Evolutionary conservation across 2,888 invertebrate species (phyloP), one percentile per base, ranked within the genome.

Genomic region (Gisinianus flammeolus): DNA sequence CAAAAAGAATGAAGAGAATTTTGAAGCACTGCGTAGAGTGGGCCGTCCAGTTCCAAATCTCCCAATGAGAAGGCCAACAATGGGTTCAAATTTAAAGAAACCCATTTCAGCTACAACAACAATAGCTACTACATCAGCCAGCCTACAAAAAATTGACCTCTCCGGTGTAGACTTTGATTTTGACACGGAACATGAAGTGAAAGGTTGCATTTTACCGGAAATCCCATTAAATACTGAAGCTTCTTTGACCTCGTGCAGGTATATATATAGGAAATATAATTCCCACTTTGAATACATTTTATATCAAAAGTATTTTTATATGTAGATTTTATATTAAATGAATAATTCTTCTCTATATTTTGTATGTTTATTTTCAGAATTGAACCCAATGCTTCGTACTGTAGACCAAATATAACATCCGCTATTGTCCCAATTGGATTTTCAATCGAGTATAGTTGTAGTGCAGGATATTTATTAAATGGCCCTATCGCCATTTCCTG

Each of bases 141-240:
- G n/a, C 12, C 70, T 70, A 22, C 58, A 68, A 30, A 69, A 54
- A 44, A 52, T 76, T 54, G 76, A 76, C 28, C 35, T 76, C 4
- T 76, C 76, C 10, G 76, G 69, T 1, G 64, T 76, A 10, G 76
- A 76, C 12, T 70, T 76, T 58, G 76, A 76, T 26, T 68, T 68
- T 16, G 70, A 71, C 24, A 58, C 76, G 8, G 10, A 44, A n/a
- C 31, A 16, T 58, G 28, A 19, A 19, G 30, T 35, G 19, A 64
- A 70, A 28, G 66, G 70, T 33, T 85, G 85, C 64, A 77, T 79
- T 28, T 78, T 85, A 16, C 85, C 85, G 31, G 80, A 80, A 66
- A 82, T 85, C 69, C 83, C 85, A 22, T 76, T 79, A 12, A 82
- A 85, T 76, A 74, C 83, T 3, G 83, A 83, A 44, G 83, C 84